Percentiles rank a stretch among this genome's conserved stretches.
Evolutionary conservation across 2,888 invertebrate species (phyloP).

Genomic region (Nephrotoma flavescens): DNA sequence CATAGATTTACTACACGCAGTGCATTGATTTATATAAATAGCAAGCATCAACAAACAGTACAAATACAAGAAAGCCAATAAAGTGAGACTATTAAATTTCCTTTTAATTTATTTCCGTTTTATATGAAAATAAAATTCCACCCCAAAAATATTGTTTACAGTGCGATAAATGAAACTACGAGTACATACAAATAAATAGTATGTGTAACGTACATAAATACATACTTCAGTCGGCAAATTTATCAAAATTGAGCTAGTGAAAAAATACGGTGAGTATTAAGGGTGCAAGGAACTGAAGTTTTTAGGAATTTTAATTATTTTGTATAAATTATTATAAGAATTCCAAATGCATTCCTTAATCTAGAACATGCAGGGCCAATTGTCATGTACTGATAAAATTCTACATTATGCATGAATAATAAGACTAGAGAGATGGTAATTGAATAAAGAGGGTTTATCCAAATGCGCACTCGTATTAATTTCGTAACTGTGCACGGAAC

Average conservation of each 20-base stretch:
- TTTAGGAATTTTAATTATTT: neutral
- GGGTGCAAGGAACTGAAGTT: neutral
- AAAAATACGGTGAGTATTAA: no score
- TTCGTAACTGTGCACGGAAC: no score
- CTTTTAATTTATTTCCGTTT: neutral
- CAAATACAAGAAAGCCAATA: neutral
- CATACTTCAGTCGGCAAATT: neutral
- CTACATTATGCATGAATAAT: no score
- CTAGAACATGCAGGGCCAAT: no score
- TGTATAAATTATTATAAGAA: neutral
- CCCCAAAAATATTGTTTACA: neutral
- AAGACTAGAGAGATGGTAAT: no score
- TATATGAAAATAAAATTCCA: neutral
- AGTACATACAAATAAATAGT: no score
- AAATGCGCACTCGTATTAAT: no score
- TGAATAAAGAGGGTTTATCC: no score
- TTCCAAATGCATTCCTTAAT: no score
- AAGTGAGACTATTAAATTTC: neutral
- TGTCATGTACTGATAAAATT: no score
- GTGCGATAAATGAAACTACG: neutral
- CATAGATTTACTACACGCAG: neutral
- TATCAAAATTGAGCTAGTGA: neutral
- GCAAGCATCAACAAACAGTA: neutral
- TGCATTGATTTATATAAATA: neutral
- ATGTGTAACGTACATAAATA: neutral